Conservation (phyloP, 2,797 vertebrate species). For the Florisuga fusca region DNA sequence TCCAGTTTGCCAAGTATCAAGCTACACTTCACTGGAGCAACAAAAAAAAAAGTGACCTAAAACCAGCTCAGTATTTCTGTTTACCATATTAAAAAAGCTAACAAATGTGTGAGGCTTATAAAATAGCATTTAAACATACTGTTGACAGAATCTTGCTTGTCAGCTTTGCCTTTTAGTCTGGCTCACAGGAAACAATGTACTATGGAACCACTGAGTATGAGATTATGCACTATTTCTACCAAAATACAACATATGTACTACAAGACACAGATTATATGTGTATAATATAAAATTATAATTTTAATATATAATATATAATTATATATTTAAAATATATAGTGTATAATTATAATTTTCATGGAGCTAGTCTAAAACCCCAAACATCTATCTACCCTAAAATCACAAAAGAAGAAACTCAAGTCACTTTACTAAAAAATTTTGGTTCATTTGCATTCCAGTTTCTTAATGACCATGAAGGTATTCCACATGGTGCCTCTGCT, state of each 20-base stretch:
- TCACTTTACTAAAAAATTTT: background rate
- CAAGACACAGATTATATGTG: background rate
- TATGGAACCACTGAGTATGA: slow-evolving; percentile 41
- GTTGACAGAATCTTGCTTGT: background rate
- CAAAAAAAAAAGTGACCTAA: slow-evolving; percentile 9
- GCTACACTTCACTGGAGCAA: background rate
- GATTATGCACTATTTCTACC: background rate
- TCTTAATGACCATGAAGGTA: background rate
- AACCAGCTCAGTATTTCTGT: slow-evolving; percentile 32
- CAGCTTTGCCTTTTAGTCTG: background rate
- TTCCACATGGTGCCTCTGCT: background rate
- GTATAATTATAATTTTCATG: background rate
- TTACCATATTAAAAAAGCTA: background rate
- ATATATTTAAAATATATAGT: no score
- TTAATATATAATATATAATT: no score
- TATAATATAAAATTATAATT: background rate
- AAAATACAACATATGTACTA: background rate
- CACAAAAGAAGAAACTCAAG: background rate
- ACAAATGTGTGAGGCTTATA: background rate
- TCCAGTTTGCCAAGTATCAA: background rate
- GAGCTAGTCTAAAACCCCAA: background rate
- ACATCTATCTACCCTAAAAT: background rate
- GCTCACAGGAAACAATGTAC: background rate
- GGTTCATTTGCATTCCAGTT: background rate
- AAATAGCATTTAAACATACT: background rate